Evolutionary conservation across 2,113 vertebrate genomes (phyloP), one percentile per base, ranked within the genome.

Genomic region (Alouatta palliata): DNA sequence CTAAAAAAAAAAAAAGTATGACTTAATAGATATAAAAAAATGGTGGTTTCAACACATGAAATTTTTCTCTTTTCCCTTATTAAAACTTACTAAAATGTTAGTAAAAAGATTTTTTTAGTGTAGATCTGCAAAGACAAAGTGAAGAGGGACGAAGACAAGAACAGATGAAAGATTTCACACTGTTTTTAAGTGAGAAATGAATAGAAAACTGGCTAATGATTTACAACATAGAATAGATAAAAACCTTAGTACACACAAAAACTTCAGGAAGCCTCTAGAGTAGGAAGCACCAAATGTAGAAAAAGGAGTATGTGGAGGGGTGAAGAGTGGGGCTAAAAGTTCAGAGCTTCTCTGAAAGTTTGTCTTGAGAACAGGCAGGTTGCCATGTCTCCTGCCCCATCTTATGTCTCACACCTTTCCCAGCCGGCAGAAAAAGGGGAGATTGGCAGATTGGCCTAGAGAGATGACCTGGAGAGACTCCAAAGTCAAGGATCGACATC

Each of bases 221-320:
- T 95, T 87, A 81, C 23, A 45, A 6, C 71, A 27, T 83, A 35
- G 43, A 95, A n/a, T 80, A 94, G 90, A 23, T 80, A 40, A 47
- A 73, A 82, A 47, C 1, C 0, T 54, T 32, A 40, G 4, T 76
- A 10, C 11, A 30, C 49, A 58, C 12, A 45, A 13, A 56, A 64
- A 90, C 43, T 64, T 21, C 47, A 90, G 66, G 30, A 88, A 93
- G 6, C 64, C 17, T 32, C 40, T n/a, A 43, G 43, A 79, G 25
- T 35, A 95, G 40, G 13, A 94, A 82, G 16, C 25, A 30, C 21
- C 17, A 88, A 49, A 47, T 54, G 70, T 17, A 77, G 23, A 52
- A 45, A 66, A 82, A 12, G 16, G 14, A 0, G 5, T 9, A 1
- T 14, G 12, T 61, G 1, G 32, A 14, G 8, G 14, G 8, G 2